A percentile compares a stretch with the other conserved stretches of the same genome.
Evolutionary conservation across 2,888 invertebrate species (phyloP).

Genomic region (Ecliptopera silaceata): DNA sequence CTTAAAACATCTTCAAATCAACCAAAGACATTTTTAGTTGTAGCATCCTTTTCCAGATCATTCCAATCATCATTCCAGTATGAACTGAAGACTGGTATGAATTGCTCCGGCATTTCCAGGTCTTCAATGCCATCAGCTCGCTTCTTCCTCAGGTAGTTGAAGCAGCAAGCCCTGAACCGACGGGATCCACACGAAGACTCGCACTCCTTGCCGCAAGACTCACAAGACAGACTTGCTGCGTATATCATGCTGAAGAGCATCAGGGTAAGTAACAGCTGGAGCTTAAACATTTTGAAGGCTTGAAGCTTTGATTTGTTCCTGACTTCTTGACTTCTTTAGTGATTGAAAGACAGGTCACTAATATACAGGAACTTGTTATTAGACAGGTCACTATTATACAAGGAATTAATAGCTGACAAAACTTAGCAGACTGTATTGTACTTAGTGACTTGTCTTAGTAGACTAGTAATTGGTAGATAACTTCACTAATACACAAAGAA

Average conservation of each 20-base stretch:
- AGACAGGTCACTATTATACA: too few relatives aligned
- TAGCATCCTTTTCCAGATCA: too few relatives aligned
- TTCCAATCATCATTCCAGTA: neutral
- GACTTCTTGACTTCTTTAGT: too few relatives aligned
- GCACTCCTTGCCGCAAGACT: constrained; percentile 85
- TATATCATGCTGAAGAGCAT: constrained; percentile 12
- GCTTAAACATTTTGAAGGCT: constrained; percentile 12
- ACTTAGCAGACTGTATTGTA: too few relatives aligned
- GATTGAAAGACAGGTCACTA: too few relatives aligned
- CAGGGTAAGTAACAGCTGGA: neutral
- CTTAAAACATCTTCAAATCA: too few relatives aligned
- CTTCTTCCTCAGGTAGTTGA: constrained; percentile 82
- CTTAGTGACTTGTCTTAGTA: neutral
- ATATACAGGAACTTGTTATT: too few relatives aligned
- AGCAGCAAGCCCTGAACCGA: constrained; percentile 85
- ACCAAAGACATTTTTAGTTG: too few relatives aligned
- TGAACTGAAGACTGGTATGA: neutral
- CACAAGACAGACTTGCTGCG: constrained; percentile 17
- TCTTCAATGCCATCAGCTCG: neutral
- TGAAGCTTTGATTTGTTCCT: too few relatives aligned
- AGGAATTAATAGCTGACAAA: too few relatives aligned
- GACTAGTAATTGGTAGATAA: neutral
- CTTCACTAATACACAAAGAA: neutral
- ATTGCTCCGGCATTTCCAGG: neutral
- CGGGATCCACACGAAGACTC: constrained; percentile 83